Evolutionary conservation across 2,113 vertebrate genomes (phyloP).

Genomic region (Entomyzon cyanotis): DNA sequence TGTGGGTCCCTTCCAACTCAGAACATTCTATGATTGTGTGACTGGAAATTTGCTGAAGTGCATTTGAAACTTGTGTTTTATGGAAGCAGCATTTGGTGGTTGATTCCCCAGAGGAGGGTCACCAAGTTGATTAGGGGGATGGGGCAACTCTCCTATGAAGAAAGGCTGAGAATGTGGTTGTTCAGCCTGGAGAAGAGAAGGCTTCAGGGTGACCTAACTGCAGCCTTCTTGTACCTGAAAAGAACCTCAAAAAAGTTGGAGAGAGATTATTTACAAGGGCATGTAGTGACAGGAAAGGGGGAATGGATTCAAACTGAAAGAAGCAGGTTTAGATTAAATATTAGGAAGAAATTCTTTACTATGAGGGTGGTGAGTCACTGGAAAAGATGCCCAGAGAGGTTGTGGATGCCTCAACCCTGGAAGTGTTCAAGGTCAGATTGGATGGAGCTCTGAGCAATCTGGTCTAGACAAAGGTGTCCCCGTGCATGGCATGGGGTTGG

Average conservation of each 20-base stretch:
- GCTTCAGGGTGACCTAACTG: not conserved
- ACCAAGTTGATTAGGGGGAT: not conserved
- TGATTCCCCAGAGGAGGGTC: not conserved
- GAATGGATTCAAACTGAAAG: not conserved
- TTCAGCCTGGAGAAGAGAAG: not conserved
- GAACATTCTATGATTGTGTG: not conserved
- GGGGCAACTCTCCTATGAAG: not conserved
- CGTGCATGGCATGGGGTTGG: not conserved
- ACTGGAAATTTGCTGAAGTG: not conserved
- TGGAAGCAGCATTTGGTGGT: not conserved
- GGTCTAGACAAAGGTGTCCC: not conserved
- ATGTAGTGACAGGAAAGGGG: not conserved
- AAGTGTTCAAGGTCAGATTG: not conserved
- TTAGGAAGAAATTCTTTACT: not conserved
- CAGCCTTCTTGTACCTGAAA: not conserved
- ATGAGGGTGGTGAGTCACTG: not conserved
- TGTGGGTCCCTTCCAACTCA: not conserved
- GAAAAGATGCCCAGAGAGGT: not conserved
- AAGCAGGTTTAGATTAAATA: not conserved
- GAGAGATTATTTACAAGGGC: not conserved
- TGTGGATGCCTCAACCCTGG: not conserved
- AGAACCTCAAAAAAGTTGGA: not conserved
- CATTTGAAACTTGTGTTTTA: not conserved
- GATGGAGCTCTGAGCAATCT: not conserved
- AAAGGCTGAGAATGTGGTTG: not conserved